Conservation (phyloP, 2,888 invertebrate genomes). For the Orthonychiurus folsomi region DNA sequence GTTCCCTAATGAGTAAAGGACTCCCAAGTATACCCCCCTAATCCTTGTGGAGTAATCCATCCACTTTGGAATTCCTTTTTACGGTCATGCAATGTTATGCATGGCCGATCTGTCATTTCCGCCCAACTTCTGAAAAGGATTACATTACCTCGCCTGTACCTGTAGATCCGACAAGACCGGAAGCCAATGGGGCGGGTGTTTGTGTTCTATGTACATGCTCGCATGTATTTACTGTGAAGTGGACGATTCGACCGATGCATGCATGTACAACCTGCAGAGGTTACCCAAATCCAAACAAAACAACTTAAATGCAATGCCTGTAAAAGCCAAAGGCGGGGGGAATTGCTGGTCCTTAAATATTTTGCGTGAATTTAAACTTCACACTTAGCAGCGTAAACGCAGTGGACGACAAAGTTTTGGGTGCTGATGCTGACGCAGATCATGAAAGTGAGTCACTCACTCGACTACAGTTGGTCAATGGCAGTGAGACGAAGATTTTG, state of each 20-base stretch:
- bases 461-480: no score
- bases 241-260: not conserved
- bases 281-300: no score
- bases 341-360: no score
- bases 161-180: not conserved
- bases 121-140: constrained; percentile 14
- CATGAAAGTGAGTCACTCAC: no score
- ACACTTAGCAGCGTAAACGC: no score
- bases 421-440: no score
- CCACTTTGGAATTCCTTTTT: not conserved
- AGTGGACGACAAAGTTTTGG: no score
- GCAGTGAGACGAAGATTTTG: no score
- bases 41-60: not conserved
- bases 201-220: not conserved
- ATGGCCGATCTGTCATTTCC: constrained; percentile 37
- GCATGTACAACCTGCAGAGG: no score
- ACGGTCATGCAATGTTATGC: constrained; percentile 23
- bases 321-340: no score
- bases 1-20: not conserved
- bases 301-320: no score
- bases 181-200: not conserved
- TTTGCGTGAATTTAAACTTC: no score
- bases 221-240: not conserved
- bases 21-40: not conserved
- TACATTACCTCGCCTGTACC: not conserved